Conservation (phyloP, 2,888 invertebrate genomes). For the Campoplex nolae region DNA sequence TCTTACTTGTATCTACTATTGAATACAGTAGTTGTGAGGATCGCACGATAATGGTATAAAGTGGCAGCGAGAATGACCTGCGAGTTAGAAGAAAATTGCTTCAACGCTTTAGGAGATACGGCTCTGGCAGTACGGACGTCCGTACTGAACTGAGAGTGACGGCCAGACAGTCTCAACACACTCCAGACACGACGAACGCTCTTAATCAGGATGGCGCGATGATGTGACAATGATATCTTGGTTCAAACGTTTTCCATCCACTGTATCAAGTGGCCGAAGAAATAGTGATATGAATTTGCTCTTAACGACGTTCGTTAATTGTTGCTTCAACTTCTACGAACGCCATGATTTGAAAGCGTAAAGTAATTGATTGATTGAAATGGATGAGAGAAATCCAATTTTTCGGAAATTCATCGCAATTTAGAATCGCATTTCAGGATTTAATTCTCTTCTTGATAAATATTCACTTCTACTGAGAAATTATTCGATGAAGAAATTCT, state of each 20-base stretch:
- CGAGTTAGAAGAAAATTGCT: slow-evolving; percentile 65
- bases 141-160: slow-evolving; percentile 55
- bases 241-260: slow-evolving; percentile 40
- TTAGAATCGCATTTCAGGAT: too few relatives aligned
- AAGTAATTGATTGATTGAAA: not conserved
- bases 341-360: not conserved
- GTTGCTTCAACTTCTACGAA: not conserved
- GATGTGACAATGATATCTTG: slow-evolving; percentile 67
- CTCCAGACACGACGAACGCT: slow-evolving; percentile 49
- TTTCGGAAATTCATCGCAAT: too few relatives aligned
- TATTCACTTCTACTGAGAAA: too few relatives aligned
- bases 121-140: slow-evolving; percentile 51
- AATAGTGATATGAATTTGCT: not conserved
- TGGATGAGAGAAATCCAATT: not conserved
- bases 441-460: too few relatives aligned
- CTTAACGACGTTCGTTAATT: not conserved
- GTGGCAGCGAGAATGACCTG: slow-evolving; percentile 47
- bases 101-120: slow-evolving; percentile 58
- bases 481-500: too few relatives aligned
- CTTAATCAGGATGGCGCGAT: slow-evolving; percentile 63
- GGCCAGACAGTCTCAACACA: slow-evolving; percentile 42
- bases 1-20: not conserved
- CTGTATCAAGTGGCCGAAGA: not conserved
- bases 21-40: not conserved
- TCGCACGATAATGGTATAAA: slow-evolving; percentile 17